Evolutionary conservation across 2,888 invertebrate genomes (phyloP).

Genomic region (Hedychridium roseum): DNA sequence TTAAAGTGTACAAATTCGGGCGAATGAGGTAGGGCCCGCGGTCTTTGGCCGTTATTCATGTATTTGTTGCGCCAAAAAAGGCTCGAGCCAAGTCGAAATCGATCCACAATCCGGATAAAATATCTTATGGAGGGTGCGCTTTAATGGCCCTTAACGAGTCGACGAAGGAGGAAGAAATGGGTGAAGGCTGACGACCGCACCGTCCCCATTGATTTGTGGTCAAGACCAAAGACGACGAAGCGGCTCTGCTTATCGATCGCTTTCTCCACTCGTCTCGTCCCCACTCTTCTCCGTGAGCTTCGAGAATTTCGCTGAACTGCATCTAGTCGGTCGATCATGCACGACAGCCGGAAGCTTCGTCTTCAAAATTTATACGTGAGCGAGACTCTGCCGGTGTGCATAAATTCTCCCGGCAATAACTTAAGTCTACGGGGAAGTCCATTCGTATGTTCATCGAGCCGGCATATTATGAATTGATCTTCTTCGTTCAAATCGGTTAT

Average conservation of each 20-base stretch:
- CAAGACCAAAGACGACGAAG: slow-evolving; percentile 25
- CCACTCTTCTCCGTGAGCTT: neutral
- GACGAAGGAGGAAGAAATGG: slow-evolving; percentile 27
- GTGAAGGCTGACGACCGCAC: slow-evolving; percentile 18
- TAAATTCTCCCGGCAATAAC: too few relatives aligned
- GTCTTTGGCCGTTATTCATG: slow-evolving; percentile 60
- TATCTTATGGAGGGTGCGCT: slow-evolving; percentile 50
- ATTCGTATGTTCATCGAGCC: too few relatives aligned
- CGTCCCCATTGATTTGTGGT: slow-evolving; percentile 41
- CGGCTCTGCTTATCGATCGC: slow-evolving; percentile 40
- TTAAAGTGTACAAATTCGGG: slow-evolving; percentile 59
- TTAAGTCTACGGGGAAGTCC: too few relatives aligned
- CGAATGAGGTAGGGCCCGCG: slow-evolving; percentile 39
- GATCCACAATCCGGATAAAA: slow-evolving; percentile 54
- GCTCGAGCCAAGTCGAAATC: slow-evolving; percentile 37
- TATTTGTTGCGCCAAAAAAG: slow-evolving; percentile 56
- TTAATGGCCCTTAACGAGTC: slow-evolving; percentile 45
- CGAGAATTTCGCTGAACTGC: neutral
- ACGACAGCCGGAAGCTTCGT: too few relatives aligned
- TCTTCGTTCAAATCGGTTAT: too few relatives aligned
- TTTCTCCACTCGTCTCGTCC: neutral
- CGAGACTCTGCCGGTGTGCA: too few relatives aligned
- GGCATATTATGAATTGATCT: too few relatives aligned
- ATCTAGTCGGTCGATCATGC: slow-evolving; percentile 13
- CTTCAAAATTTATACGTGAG: too few relatives aligned